Evolutionary conservation across 2,113 vertebrate species (phyloP).

Genomic region (Columba janthina): DNA sequence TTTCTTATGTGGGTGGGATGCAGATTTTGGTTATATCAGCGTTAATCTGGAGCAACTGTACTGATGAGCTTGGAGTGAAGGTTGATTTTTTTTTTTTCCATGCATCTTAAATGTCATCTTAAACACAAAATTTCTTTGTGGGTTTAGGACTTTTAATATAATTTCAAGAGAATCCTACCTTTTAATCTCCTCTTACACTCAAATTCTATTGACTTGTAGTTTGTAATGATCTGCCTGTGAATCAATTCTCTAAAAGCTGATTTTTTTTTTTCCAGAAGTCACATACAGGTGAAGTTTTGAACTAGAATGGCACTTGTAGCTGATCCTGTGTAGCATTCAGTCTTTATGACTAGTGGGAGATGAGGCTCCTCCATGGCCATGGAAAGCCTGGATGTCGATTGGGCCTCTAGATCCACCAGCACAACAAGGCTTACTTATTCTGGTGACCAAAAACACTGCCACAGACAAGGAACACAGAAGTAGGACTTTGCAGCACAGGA

Average conservation of each 20-base stretch:
- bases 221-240: neutral
- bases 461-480: neutral
- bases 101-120: neutral
- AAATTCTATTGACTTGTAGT: neutral
- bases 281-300: neutral
- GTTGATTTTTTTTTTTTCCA: neutral
- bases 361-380: neutral
- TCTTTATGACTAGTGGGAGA: neutral
- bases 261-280: neutral
- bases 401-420: neutral
- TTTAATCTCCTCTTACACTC: neutral
- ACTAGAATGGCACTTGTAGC: neutral
- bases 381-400: neutral
- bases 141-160: neutral
- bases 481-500: neutral
- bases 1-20: constrained; percentile 17
- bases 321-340: neutral
- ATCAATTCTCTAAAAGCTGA: neutral
- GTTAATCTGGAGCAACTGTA: constrained; percentile 21
- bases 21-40: constrained; percentile 33
- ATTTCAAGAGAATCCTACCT: neutral
- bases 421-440: neutral
- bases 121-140: neutral
- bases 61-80: neutral
- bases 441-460: neutral